Conservation (phyloP, 1,140 invertebrate species). For the Drosophila gunungcola region DNA sequence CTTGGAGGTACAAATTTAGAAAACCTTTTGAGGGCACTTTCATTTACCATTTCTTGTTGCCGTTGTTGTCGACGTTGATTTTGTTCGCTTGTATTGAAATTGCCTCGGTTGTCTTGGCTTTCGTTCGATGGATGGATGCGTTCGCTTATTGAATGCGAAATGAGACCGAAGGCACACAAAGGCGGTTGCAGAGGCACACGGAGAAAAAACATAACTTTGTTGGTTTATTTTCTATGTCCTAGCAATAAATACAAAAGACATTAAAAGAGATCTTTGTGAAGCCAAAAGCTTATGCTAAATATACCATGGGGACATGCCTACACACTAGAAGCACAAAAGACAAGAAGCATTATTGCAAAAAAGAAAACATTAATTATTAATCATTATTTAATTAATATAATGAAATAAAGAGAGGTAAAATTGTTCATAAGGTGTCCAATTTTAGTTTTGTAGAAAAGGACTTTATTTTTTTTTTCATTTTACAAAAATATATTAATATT, state of each 20-base stretch:
- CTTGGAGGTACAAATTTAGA: conserved; percentile 75
- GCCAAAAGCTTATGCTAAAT: too few relatives aligned
- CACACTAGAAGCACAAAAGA: too few relatives aligned
- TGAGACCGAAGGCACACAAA: conserved; percentile 54
- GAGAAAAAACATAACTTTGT: conserved; percentile 1
- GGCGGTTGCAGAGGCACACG: conserved; percentile 39
- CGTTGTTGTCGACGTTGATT: conserved; percentile 41
- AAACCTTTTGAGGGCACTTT: conserved; percentile 83
- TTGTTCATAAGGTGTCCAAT: too few relatives aligned
- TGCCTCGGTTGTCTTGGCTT: conserved; percentile 72
- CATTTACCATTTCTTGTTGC: conserved; percentile 75
- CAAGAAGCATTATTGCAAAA: not conserved
- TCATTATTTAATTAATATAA: not conserved
- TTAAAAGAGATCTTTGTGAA: not conserved
- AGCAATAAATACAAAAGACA: not conserved
- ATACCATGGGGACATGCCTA: too few relatives aligned
- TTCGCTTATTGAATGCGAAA: conserved; percentile 77
- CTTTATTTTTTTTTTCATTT: too few relatives aligned
- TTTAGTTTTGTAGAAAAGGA: too few relatives aligned
- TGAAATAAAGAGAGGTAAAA: too few relatives aligned
- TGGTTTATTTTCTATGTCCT: not conserved
- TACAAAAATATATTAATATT: too few relatives aligned
- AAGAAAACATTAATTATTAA: not conserved
- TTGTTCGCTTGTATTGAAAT: conserved; percentile 80
- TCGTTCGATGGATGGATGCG: conserved; percentile 81